Evolutionary conservation across 2,888 invertebrate genomes (phyloP).

Genomic region (Aelia acuminata): DNA sequence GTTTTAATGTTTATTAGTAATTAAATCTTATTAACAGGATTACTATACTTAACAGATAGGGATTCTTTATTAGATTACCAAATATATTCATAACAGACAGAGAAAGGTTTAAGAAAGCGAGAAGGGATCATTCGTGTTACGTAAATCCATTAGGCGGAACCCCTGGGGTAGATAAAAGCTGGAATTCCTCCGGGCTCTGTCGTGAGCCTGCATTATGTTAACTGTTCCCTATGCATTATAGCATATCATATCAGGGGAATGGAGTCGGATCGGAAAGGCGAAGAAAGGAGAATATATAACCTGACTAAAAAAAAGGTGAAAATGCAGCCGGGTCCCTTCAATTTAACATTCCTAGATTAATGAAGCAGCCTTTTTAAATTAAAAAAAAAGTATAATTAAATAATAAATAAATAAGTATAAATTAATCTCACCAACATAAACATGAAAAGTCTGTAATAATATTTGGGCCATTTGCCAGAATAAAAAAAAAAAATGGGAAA

Average conservation of each 20-base stretch:
- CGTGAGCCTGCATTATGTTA: background rate
- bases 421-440: no score
- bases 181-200: background rate
- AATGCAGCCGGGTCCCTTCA: no score
- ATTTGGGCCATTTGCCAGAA: no score
- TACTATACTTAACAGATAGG: background rate
- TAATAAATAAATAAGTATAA: no score
- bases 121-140: background rate
- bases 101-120: background rate
- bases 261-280: background rate
- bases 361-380: no score
- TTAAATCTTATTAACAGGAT: background rate
- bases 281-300: conserved; percentile 14
- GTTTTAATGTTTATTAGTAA: background rate
- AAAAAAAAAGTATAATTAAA: no score
- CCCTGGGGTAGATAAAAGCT: background rate
- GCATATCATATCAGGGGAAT: background rate
- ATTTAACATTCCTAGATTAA: no score
- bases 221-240: background rate
- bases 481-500: no score
- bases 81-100: background rate
- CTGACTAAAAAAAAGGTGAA: background rate
- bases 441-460: no score
- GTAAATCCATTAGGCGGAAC: conserved; percentile 15
- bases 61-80: background rate